phyloP scores from a whole-genome alignment of 2,113 vertebrate species.

The Calypte anna region DNA sequence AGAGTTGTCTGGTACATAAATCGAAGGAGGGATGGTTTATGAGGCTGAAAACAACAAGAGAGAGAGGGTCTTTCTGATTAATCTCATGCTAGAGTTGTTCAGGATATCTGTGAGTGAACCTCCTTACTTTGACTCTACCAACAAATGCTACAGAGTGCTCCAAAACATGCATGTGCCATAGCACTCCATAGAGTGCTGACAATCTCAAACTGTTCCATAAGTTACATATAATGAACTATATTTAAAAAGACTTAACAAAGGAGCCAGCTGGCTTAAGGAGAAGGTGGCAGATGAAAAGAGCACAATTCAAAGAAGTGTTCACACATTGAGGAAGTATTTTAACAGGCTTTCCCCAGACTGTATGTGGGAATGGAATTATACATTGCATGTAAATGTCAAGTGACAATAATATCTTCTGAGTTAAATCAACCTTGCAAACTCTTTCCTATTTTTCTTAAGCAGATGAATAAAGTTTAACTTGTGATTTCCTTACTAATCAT shows the following conservation, averaged over 20 bases:
- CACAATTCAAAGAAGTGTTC: conserved; percentile 65
- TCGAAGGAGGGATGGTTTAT: not conserved
- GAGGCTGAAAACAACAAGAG: not conserved
- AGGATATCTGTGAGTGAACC: not conserved
- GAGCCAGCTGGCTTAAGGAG: conserved; percentile 54
- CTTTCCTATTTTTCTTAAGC: conserved; percentile 63
- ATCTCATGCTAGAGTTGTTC: not conserved
- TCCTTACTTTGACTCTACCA: not conserved
- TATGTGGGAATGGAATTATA: conserved; percentile 68
- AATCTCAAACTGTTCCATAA: conserved; percentile 12
- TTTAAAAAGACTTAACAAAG: conserved; percentile 56
- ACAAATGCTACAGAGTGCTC: not conserved
- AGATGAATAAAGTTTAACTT: conserved; percentile 71
- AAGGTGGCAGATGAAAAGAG: conserved; percentile 60
- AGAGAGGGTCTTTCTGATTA: not conserved
- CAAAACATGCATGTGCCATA: not conserved
- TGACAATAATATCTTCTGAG: conserved; percentile 70
- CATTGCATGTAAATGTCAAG: conserved; percentile 67
- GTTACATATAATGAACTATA: conserved; percentile 46
- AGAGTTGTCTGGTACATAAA: not conserved
- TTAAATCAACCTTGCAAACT: conserved; percentile 66
- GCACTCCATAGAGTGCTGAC: not conserved
- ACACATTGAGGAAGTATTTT: conserved; percentile 72
- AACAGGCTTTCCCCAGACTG: conserved; percentile 72
- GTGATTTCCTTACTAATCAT: conserved; percentile 71